Percentiles rank a stretch among this genome's conserved stretches.
Conservation (phyloP, 1,140 invertebrate genomes). For the Helicorthomorpha holstii region DNA sequence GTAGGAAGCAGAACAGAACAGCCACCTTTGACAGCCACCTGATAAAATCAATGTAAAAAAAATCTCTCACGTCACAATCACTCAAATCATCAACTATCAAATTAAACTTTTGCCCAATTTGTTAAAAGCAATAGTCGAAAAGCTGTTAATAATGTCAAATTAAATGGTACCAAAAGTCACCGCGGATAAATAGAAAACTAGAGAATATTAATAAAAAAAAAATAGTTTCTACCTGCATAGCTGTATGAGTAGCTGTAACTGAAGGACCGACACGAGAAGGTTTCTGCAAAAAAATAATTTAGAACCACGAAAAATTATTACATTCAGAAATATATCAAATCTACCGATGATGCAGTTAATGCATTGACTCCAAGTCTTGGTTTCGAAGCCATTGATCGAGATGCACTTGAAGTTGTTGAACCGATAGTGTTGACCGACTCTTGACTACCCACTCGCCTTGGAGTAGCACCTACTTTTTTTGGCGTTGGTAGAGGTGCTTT, state of each 20-base stretch:
- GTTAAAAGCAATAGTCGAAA: too few relatives aligned
- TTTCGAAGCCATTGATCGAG: constrained; percentile 35
- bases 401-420: constrained; percentile 46
- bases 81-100: too few relatives aligned
- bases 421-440: constrained; percentile 73
- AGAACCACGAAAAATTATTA: background rate
- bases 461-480: constrained; percentile 22
- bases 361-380: constrained; percentile 55
- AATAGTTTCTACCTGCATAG: background rate
- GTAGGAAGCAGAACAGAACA: too few relatives aligned
- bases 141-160: too few relatives aligned
- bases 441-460: constrained; percentile 34
- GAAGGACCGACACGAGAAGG: background rate
- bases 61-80: too few relatives aligned
- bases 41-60: too few relatives aligned
- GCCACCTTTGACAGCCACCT: too few relatives aligned
- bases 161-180: too few relatives aligned
- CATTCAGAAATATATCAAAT: background rate
- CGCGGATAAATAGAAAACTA: too few relatives aligned
- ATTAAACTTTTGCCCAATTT: too few relatives aligned
- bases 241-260: background rate
- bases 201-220: background rate
- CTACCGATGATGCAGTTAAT: constrained; percentile 22
- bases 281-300: background rate
- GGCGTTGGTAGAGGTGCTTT: constrained; percentile 32